These are phyloP conservation scores for Lepidothrix coronata DNA, from an alignment of 2,113 vertebrate species.

Conservation along the genomic window DNA sequence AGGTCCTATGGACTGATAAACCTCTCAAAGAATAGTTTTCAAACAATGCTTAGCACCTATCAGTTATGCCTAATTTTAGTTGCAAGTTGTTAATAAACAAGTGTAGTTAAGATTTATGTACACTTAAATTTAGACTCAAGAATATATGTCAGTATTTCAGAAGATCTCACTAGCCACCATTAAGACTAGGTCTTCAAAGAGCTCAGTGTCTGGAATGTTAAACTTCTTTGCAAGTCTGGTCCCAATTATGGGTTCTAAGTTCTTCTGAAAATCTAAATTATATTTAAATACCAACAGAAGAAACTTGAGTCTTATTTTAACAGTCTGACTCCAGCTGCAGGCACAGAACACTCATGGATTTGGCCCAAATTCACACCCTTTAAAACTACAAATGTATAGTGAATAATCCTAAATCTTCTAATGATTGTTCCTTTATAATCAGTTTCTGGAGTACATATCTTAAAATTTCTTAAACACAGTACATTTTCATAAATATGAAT, in stretches of 20 bases:
- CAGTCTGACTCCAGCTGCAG: background rate
- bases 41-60: background rate
- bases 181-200: background rate
- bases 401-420: background rate
- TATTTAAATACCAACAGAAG: conserved; percentile 7
- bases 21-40: background rate
- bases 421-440: background rate
- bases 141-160: background rate
- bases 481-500: background rate
- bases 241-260: background rate
- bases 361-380: background rate
- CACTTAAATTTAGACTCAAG: background rate
- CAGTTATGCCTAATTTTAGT: background rate
- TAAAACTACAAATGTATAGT: background rate
- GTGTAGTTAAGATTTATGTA: background rate
- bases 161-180: background rate
- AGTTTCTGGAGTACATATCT: background rate
- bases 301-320: conserved; percentile 13
- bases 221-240: conserved; percentile 9
- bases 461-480: background rate
- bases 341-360: background rate
- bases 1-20: background rate
- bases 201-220: conserved; percentile 4
- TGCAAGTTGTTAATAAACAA: background rate
- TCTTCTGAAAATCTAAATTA: conserved; percentile 45